Conservation (phyloP, 1,140 invertebrate genomes). For the Caenorhabditis remanei region DNA sequence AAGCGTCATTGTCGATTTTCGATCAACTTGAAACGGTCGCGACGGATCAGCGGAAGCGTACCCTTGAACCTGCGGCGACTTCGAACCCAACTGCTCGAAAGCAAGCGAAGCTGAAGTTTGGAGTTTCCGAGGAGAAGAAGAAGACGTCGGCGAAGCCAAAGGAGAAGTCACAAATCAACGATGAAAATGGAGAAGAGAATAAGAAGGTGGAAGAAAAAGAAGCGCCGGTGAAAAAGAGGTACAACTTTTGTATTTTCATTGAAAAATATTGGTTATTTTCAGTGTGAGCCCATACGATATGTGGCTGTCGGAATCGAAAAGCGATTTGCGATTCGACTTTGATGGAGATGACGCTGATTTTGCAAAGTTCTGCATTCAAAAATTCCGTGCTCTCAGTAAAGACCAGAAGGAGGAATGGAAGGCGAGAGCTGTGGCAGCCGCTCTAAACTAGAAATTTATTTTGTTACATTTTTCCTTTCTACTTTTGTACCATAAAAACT, state of each 20-base stretch:
- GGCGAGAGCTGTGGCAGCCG: neutral
- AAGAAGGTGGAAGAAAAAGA: neutral
- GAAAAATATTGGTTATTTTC: neutral
- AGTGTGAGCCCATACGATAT: slow-evolving; percentile 17
- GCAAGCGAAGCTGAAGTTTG: slow-evolving; percentile 32
- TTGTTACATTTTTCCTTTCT: neutral
- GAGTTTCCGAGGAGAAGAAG: neutral
- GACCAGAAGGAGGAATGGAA: slow-evolving; percentile 41
- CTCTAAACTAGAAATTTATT: neutral
- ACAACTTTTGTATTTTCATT: neutral
- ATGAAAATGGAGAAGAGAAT: neutral
- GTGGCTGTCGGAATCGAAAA: slow-evolving; percentile 17
- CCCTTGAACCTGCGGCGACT: neutral
- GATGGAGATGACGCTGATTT: slow-evolving; percentile 12
- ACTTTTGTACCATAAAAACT: slow-evolving; percentile 18
- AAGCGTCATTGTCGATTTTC: slow-evolving; percentile 21
- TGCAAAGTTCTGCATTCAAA: slow-evolving; percentile 44
- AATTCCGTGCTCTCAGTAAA: slow-evolving; percentile 19
- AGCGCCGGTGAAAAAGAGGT: neutral
- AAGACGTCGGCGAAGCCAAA: neutral
- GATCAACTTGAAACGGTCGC: slow-evolving; percentile 9
- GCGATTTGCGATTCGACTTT: neutral
- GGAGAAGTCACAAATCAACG: neutral
- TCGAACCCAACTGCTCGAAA: slow-evolving; percentile 3
- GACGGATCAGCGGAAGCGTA: neutral